Conservation (phyloP, 2,888 invertebrate genomes). For the Erpobdella octoculata region DNA sequence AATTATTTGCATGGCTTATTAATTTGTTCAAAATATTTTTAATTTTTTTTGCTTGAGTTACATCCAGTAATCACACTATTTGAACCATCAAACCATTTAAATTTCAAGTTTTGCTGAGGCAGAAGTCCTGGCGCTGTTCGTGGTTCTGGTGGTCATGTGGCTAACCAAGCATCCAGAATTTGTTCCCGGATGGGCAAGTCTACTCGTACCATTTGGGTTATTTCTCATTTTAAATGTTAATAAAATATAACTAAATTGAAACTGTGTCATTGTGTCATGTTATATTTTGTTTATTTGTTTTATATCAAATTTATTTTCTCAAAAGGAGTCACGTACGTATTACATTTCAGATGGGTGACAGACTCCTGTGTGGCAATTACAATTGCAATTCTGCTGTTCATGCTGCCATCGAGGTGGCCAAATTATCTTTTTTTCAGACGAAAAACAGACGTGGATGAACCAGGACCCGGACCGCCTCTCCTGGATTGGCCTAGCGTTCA, state of each 20-base stretch:
- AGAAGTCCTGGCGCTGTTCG: slow-evolving; percentile 41
- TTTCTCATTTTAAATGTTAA: background rate
- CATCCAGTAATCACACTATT: background rate
- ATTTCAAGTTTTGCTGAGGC: slow-evolving; percentile 46
- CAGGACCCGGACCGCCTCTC: slow-evolving; percentile 32
- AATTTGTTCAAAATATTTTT: background rate
- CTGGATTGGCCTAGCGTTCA: slow-evolving; percentile 70
- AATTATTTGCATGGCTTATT: background rate
- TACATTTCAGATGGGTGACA: slow-evolving; percentile 45
- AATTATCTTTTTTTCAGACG: slow-evolving; percentile 31
- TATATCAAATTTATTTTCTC: background rate
- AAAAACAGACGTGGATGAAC: slow-evolving; percentile 22
- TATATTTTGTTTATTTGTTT: background rate
- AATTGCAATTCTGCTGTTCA: slow-evolving; percentile 55
- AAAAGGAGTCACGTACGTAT: no score
- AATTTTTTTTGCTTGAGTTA: background rate
- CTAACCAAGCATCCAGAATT: slow-evolving; percentile 42
- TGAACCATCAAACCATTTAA: no score
- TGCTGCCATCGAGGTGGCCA: slow-evolving; percentile 28
- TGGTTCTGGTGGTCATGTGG: slow-evolving; percentile 43
- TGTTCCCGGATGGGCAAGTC: slow-evolving; percentile 41
- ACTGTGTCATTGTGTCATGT: background rate
- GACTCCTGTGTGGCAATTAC: slow-evolving; percentile 62
- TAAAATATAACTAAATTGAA: background rate
- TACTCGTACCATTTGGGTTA: slow-evolving; percentile 41